These are phyloP conservation scores for Agraylea sexmaculata DNA, from an alignment of 1,140 invertebrate species.

Conservation along the genomic window DNA sequence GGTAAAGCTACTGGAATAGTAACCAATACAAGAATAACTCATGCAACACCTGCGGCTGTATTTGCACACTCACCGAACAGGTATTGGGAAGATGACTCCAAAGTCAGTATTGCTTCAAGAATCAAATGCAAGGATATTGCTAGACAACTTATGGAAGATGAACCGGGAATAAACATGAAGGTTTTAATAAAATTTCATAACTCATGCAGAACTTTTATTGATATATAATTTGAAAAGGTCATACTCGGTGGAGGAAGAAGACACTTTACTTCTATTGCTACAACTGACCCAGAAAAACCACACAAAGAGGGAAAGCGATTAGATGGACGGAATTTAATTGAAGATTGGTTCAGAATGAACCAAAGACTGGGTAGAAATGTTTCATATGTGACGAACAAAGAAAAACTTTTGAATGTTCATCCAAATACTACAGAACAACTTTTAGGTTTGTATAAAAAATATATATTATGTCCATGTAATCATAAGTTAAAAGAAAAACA, in stretches of 20 bases:
- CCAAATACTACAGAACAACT: slow-evolving; percentile 47
- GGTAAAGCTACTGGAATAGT: slow-evolving; percentile 57
- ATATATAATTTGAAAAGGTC: slow-evolving; percentile 42
- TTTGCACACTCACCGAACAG: slow-evolving; percentile 69
- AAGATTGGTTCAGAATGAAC: slow-evolving; percentile 54
- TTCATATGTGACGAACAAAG: slow-evolving; percentile 47
- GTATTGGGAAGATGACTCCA: slow-evolving; percentile 62
- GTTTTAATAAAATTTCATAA: not conserved
- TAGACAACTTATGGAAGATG: slow-evolving; percentile 56
- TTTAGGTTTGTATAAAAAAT: slow-evolving; percentile 40
- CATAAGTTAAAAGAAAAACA: not conserved
- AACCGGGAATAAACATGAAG: slow-evolving; percentile 41
- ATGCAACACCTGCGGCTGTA: slow-evolving; percentile 77
- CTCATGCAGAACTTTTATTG: too few species aligned
- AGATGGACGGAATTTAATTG: slow-evolving; percentile 57
- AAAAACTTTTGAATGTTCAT: slow-evolving; percentile 47
- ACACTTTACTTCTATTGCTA: slow-evolving; percentile 50
- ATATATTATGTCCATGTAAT: slow-evolving; percentile 1
- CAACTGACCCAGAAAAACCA: slow-evolving; percentile 45
- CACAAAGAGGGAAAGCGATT: slow-evolving; percentile 43
- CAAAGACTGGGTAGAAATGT: slow-evolving; percentile 39
- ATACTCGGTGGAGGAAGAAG: slow-evolving; percentile 53
- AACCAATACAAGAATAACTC: slow-evolving; percentile 81
- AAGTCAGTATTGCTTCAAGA: slow-evolving; percentile 33
- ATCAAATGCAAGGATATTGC: slow-evolving; percentile 60